Evolutionary conservation across 2,888 invertebrate species (phyloP), one percentile per base, ranked within the genome.

Genomic region (Cephus runcator): DNA sequence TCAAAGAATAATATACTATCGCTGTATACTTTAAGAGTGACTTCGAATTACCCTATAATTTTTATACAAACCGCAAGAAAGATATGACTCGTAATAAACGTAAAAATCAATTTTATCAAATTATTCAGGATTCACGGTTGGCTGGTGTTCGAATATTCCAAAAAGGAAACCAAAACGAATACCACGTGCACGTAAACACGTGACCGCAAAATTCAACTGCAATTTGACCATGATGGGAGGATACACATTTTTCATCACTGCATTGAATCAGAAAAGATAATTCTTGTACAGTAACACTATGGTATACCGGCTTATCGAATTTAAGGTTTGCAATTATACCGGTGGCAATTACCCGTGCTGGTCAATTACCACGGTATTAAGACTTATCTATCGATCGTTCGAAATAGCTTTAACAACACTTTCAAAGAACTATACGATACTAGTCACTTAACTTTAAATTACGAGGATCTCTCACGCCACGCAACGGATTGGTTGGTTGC

Each of bases 361-460:
- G 84, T 85, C 87, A 87, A 87, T 87, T 88, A 87, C 87, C 84
- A 83, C 84, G 83, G 81, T 84, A 85, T 86, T 83, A 85, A 85
- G 34, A 30, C 33, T 71, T 30, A 71, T 71, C 56, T 56, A 56
- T 23, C 56, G 56, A 56, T 56, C 56, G 23, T 56, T 23, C 15
- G 56, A 56, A 56, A 56, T 56, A 56, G 6, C 56, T 56, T 56
- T 9, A 56, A 56, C 23, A 56, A 56, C 56, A 23, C 56, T 15
- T 56, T 56, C 56, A 9, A 23, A 56, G 56, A 23, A 56, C 56
- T 56, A 2, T 56, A 56, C 56, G 56, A 56, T 56, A 23, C 23
- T 23, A 9, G 56, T 56, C 56, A 56, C 56, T 56, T 56, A 56
- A 56, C 23, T 56, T 56, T 84, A 83, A 87, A 76, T 86, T 87